A percentile compares a stretch with the other conserved stretches of the same genome.
Conservation (phyloP, 2,113 vertebrate species). For the Damaliscus lunatus region DNA sequence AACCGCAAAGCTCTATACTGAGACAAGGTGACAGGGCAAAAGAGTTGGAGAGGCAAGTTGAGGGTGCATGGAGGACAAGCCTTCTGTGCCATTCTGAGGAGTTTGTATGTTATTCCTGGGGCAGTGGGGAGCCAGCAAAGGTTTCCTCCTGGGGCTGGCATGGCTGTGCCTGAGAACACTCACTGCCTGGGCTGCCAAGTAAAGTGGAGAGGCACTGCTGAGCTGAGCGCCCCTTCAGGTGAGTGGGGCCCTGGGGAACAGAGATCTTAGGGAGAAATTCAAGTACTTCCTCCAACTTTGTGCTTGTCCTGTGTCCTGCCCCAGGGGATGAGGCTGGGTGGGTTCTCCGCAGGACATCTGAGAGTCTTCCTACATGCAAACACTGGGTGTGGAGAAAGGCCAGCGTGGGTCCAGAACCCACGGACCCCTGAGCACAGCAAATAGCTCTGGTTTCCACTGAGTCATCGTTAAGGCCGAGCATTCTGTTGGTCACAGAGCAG, state of each 20-base stretch:
- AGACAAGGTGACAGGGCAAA: neutral
- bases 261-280: neutral
- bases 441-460: neutral
- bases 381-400: fast-evolving
- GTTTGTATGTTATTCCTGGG: neutral
- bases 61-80: neutral
- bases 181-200: too few species aligned
- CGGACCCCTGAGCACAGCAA: fast-evolving
- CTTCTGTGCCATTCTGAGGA: neutral
- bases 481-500: neutral
- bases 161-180: neutral
- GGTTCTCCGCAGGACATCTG: neutral
- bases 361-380: neutral
- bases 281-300: neutral
- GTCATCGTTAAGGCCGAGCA: neutral
- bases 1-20: neutral
- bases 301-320: neutral
- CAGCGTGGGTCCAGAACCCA: fast-evolving
- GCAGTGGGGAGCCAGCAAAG: neutral
- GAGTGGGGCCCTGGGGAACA: neutral
- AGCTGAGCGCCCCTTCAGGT: neutral
- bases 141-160: neutral
- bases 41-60: neutral
- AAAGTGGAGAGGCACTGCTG: neutral
- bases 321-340: neutral